Evolutionary conservation across 1,140 invertebrate genomes (phyloP), one percentile per base, ranked within the genome.

Genomic region (Hylaeus anthracinus): DNA sequence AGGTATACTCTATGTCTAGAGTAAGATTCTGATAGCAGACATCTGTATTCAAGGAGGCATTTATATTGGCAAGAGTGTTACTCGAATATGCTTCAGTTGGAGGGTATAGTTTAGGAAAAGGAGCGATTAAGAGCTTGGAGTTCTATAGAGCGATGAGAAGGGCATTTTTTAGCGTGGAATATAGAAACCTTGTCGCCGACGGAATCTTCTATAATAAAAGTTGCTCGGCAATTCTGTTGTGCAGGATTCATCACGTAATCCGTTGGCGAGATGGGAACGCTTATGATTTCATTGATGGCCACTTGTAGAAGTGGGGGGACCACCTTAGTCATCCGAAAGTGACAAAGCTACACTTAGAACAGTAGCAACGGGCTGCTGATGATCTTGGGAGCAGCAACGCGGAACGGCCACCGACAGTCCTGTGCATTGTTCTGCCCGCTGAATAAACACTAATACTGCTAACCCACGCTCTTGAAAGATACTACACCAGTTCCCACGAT

Each of bases 401-500:
- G 88, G 83, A 91, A 91, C 90, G 90, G 69, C 56, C 83, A 83
- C 87, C 86, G 89, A 91, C 90, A 91, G 86, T 89, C 87, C 82
- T 82, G 26, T 76, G 85, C 87, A 91, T 91, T 91, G 90, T 91
- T 91, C 89, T 88, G 81, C 74, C 86, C 85, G 77, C 80, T 84
- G 88, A 88, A 90, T 90, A 91, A 90, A 91, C 87, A 90, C 90
- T 84, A 90, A 90, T 88, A 88, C 89, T 86, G 85, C 81, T 86
- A 88, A 88, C 87, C 86, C 89, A 88, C 90, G 89, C 88, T 89
- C 90, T 90, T 86, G 90, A 90, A 89, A 90, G 89, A 91, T 88
- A 89, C 90, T 89, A 90, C 87, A 88, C 89, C 82, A 90, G 90
- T 91, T 90, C 90, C 89, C 90, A 91, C 90, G 90, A 89, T 81